Conservation (phyloP, 2,113 vertebrate species). For the Polypterus senegalus region DNA sequence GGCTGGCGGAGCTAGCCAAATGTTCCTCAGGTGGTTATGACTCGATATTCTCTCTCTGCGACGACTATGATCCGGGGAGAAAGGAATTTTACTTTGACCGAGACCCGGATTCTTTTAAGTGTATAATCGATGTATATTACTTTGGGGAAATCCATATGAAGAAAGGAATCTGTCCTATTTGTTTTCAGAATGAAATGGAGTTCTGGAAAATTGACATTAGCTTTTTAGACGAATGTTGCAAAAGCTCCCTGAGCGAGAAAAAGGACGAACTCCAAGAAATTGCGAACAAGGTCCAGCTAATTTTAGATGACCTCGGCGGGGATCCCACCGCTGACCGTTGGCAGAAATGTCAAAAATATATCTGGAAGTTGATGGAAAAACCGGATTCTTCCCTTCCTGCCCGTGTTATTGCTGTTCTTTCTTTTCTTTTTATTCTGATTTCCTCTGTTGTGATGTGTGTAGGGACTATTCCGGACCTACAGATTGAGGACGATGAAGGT, state of each 20-base stretch:
- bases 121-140: slow-evolving; percentile 85
- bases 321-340: slow-evolving; percentile 58
- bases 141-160: slow-evolving; percentile 93
- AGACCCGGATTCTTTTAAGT: slow-evolving; percentile 90
- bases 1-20: slow-evolving; percentile 76
- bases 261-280: slow-evolving; percentile 87
- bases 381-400: slow-evolving; percentile 78
- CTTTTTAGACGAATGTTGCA: slow-evolving; percentile 87
- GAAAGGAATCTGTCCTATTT: slow-evolving; percentile 88
- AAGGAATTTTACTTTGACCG: slow-evolving; percentile 94
- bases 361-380: slow-evolving; percentile 94
- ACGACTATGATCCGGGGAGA: slow-evolving; percentile 82
- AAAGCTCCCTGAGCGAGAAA: slow-evolving; percentile 79
- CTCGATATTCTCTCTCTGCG: slow-evolving; percentile 75
- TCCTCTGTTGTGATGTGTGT: slow-evolving; percentile 90
- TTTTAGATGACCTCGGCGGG: slow-evolving; percentile 74
- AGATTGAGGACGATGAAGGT: slow-evolving; percentile 69
- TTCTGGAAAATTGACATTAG: slow-evolving; percentile 91
- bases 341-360: slow-evolving; percentile 66
- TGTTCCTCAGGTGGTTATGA: slow-evolving; percentile 65
- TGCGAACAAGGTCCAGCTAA: slow-evolving; percentile 74
- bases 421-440: slow-evolving; percentile 77
- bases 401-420: slow-evolving; percentile 70
- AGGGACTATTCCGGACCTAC: slow-evolving; percentile 89
- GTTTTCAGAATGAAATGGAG: slow-evolving; percentile 94